phyloP scores from a whole-genome alignment of 1,140 invertebrate species.

The Chrysomallon squamiferum region DNA sequence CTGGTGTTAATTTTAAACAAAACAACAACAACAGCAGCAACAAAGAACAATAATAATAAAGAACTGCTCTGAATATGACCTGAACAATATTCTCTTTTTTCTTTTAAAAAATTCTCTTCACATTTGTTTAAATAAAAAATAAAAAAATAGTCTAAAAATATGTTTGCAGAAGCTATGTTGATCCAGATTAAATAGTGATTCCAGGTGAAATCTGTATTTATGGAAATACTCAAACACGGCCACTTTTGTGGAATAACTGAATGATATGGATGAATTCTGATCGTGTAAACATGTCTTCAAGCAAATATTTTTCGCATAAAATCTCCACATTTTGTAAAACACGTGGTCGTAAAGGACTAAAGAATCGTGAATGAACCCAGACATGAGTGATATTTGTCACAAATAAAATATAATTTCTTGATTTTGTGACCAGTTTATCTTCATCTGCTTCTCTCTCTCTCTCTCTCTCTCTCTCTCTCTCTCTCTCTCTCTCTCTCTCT shows the following conservation, averaged over 20 bases:
- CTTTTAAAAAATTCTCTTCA: no score
- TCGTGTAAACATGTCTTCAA: not conserved
- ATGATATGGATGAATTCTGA: not conserved
- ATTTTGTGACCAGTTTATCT: conserved; percentile 37
- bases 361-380: not conserved
- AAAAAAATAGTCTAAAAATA: no score
- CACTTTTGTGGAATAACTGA: not conserved
- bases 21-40: no score
- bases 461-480: conserved; percentile 31
- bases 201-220: no score
- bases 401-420: not conserved
- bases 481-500: conserved; percentile 21
- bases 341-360: not conserved
- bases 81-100: no score
- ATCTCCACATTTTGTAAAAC: not conserved
- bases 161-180: no score
- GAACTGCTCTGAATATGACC: no score
- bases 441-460: conserved; percentile 5
- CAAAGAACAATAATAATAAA: no score
- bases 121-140: no score
- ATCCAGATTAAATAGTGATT: no score
- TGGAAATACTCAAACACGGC: not conserved
- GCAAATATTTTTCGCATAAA: not conserved
- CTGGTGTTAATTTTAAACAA: no score
- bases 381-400: not conserved